Conservation (phyloP, 2,113 vertebrate species). For the Alectura lathami region DNA sequence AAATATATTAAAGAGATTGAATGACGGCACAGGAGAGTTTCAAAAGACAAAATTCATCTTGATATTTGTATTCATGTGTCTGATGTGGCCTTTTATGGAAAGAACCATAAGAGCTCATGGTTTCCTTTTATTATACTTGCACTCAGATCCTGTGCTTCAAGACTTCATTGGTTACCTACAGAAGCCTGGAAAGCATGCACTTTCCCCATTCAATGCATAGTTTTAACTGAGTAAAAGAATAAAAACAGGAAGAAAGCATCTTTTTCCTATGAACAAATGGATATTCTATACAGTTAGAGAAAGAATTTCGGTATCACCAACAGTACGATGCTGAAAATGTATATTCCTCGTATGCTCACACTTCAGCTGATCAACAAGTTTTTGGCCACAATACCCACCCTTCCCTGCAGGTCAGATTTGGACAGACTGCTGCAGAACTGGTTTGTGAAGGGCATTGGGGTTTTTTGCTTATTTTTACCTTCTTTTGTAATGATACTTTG, state of each 20-base stretch:
- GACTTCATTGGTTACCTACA: not conserved
- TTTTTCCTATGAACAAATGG: not conserved
- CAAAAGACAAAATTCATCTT: not conserved
- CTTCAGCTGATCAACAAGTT: not conserved
- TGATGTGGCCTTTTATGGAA: not conserved
- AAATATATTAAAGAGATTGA: not conserved
- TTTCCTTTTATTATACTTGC: not conserved
- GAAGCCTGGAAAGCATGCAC: not conserved
- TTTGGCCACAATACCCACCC: not conserved
- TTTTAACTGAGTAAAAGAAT: not conserved
- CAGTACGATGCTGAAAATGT: not conserved
- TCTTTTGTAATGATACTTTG: not conserved
- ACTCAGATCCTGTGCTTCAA: not conserved
- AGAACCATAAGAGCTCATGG: fast-evolving
- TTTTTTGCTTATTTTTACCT: not conserved
- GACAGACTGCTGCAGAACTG: not conserved
- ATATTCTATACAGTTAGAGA: not conserved
- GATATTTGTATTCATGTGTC: fast-evolving
- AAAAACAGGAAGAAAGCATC: not conserved
- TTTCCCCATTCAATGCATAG: not conserved
- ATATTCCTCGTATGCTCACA: not conserved
- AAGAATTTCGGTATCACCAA: fast-evolving
- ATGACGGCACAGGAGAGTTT: not conserved
- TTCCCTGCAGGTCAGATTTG: not conserved
- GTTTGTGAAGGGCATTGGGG: not conserved